Base-by-base conservation (phyloP, 2,888 invertebrate species). In the Dermolepida albohirtum region DNA sequence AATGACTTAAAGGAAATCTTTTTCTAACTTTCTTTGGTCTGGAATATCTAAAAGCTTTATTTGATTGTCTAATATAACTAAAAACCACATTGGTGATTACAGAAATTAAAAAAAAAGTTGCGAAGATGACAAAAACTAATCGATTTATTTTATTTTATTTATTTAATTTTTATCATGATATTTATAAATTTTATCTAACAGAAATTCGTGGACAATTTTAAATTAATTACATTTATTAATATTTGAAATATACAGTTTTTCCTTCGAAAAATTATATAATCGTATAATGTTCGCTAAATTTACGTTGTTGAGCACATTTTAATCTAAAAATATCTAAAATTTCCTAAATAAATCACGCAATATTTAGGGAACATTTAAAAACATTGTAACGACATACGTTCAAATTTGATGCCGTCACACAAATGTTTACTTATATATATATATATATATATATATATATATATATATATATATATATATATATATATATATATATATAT, bases 111-210 rank as follows among this genome's bases (percentile, higher is more conserved):
- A 29, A n/a, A 27, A 55, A 40, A 43, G 12, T 17, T 14, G 6
- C 6, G 27, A 22, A 27, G 8, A 27, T 34, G n/a, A 14, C 1
- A 29, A 16, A 14, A 47, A 59, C 47, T 11, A 47, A 59, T 44
- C n/a, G 44, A 44, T 59, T 44, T 59, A 59, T 59, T 59, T 59
- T 44, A n/a, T n/a, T n/a, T n/a, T n/a, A n/a, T n/a, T n/a, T n/a
- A n/a, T n/a, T n/a, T n/a, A n/a, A n/a, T n/a, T n/a, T n/a, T n/a
- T n/a, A n/a, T n/a, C n/a, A n/a, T n/a, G n/a, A n/a, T n/a, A n/a
- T n/a, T n/a, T n/a, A 59, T 27, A 47, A 59, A 47, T 8, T 51
- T 51, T 10, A 22, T 47, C 12, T 59, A 47, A 59, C 17, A 41
- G 7, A 41, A 55, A 55, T 41, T 43, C 41, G 11, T 41, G 41